Evolutionary conservation across 2,888 invertebrate species (phyloP).

Genomic region (Sycophila texana): DNA sequence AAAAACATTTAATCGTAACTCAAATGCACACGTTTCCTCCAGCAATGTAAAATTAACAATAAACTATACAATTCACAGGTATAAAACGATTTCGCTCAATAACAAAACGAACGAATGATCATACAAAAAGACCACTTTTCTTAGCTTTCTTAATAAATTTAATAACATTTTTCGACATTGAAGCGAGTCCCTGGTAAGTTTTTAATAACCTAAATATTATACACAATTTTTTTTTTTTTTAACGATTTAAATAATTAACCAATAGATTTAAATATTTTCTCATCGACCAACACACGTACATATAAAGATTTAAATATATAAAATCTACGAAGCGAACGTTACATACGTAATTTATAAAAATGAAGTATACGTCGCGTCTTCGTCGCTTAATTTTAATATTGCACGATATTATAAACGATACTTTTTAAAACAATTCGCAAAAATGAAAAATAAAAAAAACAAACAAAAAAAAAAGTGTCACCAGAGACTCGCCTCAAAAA

Average conservation of each 20-base stretch:
- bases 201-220: no score
- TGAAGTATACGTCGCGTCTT: no score
- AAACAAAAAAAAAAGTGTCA: conserved; percentile 19
- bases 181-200: no score
- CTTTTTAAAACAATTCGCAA: background rate
- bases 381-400: no score
- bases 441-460: background rate
- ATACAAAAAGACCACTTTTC: conserved; percentile 19
- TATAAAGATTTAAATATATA: no score
- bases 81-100: conserved; percentile 36
- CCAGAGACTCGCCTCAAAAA: no score
- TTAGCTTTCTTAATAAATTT: background rate
- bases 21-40: conserved; percentile 29
- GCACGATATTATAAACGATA: no score
- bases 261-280: background rate
- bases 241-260: no score
- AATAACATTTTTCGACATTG: conserved; percentile 16
- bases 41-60: conserved; percentile 41
- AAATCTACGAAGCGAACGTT: no score
- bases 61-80: conserved; percentile 30
- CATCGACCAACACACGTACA: background rate
- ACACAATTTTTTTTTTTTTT: no score
- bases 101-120: conserved; percentile 26
- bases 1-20: background rate
- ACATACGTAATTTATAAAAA: background rate